phyloP scores from a whole-genome alignment of 2,797 vertebrate genomes.

The Oophaga sylvatica region DNA sequence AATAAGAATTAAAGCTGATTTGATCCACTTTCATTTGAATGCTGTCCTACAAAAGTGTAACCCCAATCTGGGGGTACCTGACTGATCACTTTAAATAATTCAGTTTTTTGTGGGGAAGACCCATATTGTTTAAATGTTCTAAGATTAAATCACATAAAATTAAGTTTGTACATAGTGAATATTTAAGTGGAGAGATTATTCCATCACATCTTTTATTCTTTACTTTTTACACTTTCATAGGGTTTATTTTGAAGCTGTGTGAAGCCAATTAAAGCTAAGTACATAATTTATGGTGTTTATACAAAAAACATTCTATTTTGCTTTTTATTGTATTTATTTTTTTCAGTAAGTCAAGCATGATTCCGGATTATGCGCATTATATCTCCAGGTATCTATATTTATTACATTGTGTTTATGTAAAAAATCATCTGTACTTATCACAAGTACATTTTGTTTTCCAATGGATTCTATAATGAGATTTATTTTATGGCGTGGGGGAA shows the following conservation, averaged over 20 bases:
- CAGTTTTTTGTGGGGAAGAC: not conserved
- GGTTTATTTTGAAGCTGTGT: slow-evolving; percentile 27
- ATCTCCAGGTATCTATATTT: not conserved
- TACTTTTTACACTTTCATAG: not conserved
- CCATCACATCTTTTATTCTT: not conserved
- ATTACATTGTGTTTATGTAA: not conserved
- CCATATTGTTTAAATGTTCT: slow-evolving; percentile 9
- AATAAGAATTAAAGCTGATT: not conserved
- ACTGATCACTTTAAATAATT: not conserved
- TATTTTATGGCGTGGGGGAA: too few species aligned
- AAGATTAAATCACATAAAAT: not conserved
- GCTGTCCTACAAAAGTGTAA: not conserved
- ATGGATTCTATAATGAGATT: too few species aligned
- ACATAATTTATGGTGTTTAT: slow-evolving; percentile 20
- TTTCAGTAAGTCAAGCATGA: not conserved
- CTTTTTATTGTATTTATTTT: not conserved
- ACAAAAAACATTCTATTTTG: not conserved
- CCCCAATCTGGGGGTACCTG: not conserved
- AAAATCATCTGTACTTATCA: too few species aligned
- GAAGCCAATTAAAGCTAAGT: slow-evolving; percentile 21
- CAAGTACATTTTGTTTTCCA: too few species aligned
- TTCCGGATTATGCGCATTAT: not conserved
- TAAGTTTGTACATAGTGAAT: not conserved
- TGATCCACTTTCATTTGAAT: not conserved
- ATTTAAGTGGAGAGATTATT: slow-evolving; percentile 5